Conservation (phyloP, 1,140 invertebrate genomes). For the Papilio helenus region DNA sequence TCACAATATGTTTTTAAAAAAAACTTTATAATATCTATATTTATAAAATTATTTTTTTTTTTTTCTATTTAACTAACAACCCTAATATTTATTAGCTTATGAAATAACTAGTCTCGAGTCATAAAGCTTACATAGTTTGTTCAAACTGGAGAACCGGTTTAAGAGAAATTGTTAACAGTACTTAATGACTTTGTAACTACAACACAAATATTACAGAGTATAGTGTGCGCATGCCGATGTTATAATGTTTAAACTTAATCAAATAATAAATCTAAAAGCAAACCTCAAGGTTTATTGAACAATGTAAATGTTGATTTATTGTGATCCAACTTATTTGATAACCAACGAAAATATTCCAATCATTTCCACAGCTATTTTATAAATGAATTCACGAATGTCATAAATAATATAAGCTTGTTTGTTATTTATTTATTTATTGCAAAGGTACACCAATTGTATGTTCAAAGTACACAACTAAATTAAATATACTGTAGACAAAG, state of each 20-base stretch:
- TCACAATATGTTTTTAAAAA: too few relatives aligned
- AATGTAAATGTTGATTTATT: constrained; percentile 7
- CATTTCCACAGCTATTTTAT: background rate
- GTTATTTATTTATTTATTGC: too few relatives aligned
- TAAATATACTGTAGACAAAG: too few relatives aligned
- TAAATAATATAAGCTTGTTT: background rate
- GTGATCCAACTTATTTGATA: background rate
- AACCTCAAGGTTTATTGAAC: constrained; percentile 15
- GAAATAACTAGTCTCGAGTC: constrained; percentile 67
- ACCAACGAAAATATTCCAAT: background rate
- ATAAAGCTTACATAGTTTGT: constrained; percentile 72
- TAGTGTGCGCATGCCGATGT: constrained; percentile 36
- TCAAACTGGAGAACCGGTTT: constrained; percentile 73
- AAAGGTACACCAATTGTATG: too few relatives aligned
- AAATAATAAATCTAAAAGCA: constrained; percentile 14
- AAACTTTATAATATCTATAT: too few relatives aligned
- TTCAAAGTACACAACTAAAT: too few relatives aligned
- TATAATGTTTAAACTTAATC: constrained; percentile 30
- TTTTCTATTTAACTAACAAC: constrained; percentile 16
- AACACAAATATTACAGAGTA: constrained; percentile 57
- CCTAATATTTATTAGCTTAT: constrained; percentile 54
- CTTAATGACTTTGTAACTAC: constrained; percentile 72
- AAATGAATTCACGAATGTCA: background rate
- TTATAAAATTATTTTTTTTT: background rate
- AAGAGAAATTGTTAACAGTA: constrained; percentile 80